Base-by-base conservation (phyloP, 2,113 vertebrate species). In the Malurus elegans region DNA sequence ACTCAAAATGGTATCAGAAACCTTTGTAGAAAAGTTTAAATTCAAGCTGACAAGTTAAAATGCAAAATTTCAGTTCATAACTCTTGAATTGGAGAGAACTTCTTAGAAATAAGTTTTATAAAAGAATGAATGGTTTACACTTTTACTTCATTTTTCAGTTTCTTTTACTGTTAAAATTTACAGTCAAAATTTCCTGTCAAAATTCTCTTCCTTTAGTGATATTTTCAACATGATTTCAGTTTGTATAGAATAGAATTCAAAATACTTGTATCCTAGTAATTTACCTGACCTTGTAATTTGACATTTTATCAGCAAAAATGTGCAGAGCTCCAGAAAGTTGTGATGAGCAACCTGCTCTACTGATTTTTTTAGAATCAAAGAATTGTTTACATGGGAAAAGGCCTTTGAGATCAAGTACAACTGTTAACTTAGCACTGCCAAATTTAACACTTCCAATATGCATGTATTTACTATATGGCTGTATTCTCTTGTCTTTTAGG, bases 401-500 rank as follows among this genome's bases (percentile, higher is more conserved):
- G 34, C 29, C 38, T 19, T 53, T 58, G 45, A 53, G 29, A 65
- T 53, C 18, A 58, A 47, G 38, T 40, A 58, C 17, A 91, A 79
- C 58, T 60, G 28, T 72, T 71, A 58, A 72, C 17, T 14, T 45
- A 58, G n/a, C 44, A 72, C 25, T 79, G 38, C 66, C 40, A 60
- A 60, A 51, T 91, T 50, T 45, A 72, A 31, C 53, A 51, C 11
- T 85, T 78, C 44, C 75, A 82, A 34, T 36, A 42, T n/a, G 9
- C 13, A 26, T 78, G 18, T 36, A 69, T 91, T 84, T 86, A 81
- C 44, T 93, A 64, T 47, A 58, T 11, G 70, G 34, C 42, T 94
- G 40, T 75, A 54, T 93, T 93, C n/a, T 84, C 65, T 96, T 79
- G 60, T 91, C 65, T 90, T 97, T 90, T 91, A 99, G 99, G 98